Conservation (phyloP, 2,797 vertebrate species). For the Premnoplex brunnescens region DNA sequence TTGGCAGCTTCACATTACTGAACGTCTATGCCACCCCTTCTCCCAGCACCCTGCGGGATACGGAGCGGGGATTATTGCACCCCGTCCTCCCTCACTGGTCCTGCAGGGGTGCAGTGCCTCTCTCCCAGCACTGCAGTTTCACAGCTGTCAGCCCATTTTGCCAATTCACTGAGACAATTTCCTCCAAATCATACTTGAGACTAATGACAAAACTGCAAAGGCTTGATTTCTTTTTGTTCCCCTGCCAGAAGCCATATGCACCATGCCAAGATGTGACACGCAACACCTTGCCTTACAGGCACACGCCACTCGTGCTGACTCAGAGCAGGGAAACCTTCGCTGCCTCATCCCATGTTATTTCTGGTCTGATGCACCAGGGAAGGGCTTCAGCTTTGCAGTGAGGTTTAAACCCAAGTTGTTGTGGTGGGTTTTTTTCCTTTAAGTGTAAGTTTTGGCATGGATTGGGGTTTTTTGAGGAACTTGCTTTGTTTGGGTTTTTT, state of each 20-base stretch:
- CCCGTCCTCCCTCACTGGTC: accelerated
- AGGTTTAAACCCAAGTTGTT: background rate
- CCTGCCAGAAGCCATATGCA: background rate
- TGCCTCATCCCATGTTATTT: background rate
- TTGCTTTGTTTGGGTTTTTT: background rate
- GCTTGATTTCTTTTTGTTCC: background rate
- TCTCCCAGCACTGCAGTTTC: background rate
- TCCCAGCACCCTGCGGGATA: accelerated
- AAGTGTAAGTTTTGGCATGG: background rate
- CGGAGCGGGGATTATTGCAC: background rate
- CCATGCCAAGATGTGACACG: background rate
- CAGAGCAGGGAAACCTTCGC: background rate
- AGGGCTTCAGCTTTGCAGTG: background rate
- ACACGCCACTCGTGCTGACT: background rate
- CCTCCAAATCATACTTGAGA: background rate
- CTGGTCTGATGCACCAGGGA: background rate
- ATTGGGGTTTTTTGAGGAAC: accelerated
- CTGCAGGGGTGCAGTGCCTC: background rate
- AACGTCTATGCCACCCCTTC: background rate
- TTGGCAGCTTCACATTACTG: accelerated
- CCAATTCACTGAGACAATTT: background rate
- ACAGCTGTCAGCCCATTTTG: background rate
- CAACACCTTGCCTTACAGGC: background rate
- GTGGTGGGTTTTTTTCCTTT: background rate
- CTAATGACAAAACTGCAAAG: background rate